These are phyloP conservation scores for Novumbra hubbsi DNA, from an alignment of 2,797 vertebrate genomes.

Conservation along the genomic window DNA sequence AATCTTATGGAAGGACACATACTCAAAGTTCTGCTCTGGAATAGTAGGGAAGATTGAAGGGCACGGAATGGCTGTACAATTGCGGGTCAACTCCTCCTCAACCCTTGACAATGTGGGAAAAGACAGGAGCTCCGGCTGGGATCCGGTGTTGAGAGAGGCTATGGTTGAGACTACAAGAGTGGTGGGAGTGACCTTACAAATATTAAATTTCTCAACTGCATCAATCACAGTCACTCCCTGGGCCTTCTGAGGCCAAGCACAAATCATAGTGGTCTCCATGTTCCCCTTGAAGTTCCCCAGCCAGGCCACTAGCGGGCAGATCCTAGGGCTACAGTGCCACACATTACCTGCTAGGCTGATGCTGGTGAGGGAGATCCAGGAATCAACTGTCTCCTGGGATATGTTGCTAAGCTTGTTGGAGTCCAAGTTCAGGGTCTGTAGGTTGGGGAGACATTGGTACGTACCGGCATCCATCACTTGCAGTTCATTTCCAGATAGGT, in stretches of 20 bases:
- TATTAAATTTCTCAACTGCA: conserved; percentile 86
- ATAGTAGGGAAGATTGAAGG: conserved; percentile 72
- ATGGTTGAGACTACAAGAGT: conserved; percentile 77
- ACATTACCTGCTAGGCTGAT: conserved; percentile 93
- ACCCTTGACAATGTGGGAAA: conserved; percentile 75
- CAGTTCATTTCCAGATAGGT: conserved; percentile 95
- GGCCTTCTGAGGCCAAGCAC: conserved; percentile 89
- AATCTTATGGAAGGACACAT: conserved; percentile 96
- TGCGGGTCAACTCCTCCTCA: conserved; percentile 68
- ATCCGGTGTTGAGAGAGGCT: conserved; percentile 69
- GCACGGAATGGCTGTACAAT: conserved; percentile 66
- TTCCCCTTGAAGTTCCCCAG: conserved; percentile 93
- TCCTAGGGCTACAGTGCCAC: conserved; percentile 92
- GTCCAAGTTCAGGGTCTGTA: conserved; percentile 95
- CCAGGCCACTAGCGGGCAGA: conserved; percentile 92
- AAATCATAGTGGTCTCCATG: conserved; percentile 93
- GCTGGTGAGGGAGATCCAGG: conserved; percentile 93
- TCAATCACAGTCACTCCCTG: conserved; percentile 94
- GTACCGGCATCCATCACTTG: conserved; percentile 84
- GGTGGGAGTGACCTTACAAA: conserved; percentile 82
- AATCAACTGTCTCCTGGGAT: conserved; percentile 88
- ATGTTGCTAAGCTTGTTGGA: conserved; percentile 96
- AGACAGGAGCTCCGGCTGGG: conserved; percentile 71
- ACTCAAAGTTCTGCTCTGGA: conserved; percentile 85
- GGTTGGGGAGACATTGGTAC: conserved; percentile 92